Percentiles rank a stretch among this genome's conserved stretches.
Conservation (phyloP, 2,797 vertebrate genomes). For the Anas bahamensis region DNA sequence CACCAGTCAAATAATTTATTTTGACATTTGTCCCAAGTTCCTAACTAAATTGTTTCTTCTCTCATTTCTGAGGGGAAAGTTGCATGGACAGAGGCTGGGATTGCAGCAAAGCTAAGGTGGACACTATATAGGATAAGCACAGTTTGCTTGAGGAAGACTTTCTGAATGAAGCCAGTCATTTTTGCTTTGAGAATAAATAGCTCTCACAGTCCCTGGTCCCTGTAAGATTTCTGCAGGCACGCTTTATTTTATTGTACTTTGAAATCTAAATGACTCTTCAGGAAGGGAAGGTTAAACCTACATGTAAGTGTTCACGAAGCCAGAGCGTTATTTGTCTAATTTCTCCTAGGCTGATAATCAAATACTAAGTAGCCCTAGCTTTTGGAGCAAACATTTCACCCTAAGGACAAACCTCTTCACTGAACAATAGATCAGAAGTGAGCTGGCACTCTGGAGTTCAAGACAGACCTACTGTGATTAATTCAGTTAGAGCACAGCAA, state of each 20-base stretch:
- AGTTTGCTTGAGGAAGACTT: background rate
- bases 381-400: constrained; percentile 46
- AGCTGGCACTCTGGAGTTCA: constrained; percentile 33
- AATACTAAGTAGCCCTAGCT: constrained; percentile 23
- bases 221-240: background rate
- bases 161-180: background rate
- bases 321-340: constrained; percentile 37
- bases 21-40: background rate
- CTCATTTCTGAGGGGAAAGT: background rate
- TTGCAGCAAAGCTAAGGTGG: background rate
- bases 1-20: background rate
- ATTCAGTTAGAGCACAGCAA: constrained; percentile 49
- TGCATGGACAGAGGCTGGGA: background rate
- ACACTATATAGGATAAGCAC: background rate
- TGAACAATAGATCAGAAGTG: constrained; percentile 39
- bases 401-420: constrained; percentile 44
- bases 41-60: background rate
- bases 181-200: background rate
- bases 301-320: background rate
- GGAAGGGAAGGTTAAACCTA: constrained; percentile 42
- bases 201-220: background rate
- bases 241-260: constrained; percentile 22
- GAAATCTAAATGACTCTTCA: constrained; percentile 32
- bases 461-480: constrained; percentile 38
- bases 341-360: constrained; percentile 65